Conservation (phyloP, 1,140 invertebrate genomes). For the Lordiphosa clarofinis region DNA sequence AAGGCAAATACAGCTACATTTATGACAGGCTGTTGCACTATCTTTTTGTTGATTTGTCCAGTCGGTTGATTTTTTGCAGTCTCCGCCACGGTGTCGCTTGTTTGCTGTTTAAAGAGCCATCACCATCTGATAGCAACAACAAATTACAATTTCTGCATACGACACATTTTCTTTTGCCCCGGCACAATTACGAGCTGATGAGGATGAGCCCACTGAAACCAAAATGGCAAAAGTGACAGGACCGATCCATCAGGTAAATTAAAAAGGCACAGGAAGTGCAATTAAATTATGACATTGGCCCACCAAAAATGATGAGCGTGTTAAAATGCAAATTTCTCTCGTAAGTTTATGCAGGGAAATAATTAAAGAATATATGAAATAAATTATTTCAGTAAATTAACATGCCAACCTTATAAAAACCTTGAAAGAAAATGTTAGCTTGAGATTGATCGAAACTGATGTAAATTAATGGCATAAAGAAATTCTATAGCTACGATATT, state of each 20-base stretch:
- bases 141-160: constrained; percentile 46
- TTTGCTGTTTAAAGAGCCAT: constrained; percentile 44
- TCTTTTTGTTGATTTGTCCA: constrained; percentile 6
- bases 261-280: constrained; percentile 29
- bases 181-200: constrained; percentile 10
- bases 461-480: too few relatives aligned
- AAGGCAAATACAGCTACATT: constrained; percentile 36
- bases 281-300: constrained; percentile 27
- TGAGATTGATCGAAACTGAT: too few relatives aligned
- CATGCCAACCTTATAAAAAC: neutral
- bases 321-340: constrained; percentile 38
- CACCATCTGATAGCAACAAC: constrained; percentile 46
- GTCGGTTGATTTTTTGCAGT: constrained; percentile 18
- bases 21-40: constrained; percentile 23
- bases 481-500: too few relatives aligned
- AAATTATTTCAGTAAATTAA: constrained; percentile 2
- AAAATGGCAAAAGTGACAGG: constrained; percentile 7
- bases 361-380: constrained; percentile 20
- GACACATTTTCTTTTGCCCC: constrained; percentile 27
- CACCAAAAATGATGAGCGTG: constrained; percentile 31
- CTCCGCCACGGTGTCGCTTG: constrained; percentile 37
- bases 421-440: too few relatives aligned
- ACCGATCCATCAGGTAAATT: constrained; percentile 45
- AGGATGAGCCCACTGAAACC: constrained; percentile 26
- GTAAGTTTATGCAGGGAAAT: constrained; percentile 5